Conservation (phyloP, 2,888 invertebrate species). For the Priocnemis perturbator region DNA sequence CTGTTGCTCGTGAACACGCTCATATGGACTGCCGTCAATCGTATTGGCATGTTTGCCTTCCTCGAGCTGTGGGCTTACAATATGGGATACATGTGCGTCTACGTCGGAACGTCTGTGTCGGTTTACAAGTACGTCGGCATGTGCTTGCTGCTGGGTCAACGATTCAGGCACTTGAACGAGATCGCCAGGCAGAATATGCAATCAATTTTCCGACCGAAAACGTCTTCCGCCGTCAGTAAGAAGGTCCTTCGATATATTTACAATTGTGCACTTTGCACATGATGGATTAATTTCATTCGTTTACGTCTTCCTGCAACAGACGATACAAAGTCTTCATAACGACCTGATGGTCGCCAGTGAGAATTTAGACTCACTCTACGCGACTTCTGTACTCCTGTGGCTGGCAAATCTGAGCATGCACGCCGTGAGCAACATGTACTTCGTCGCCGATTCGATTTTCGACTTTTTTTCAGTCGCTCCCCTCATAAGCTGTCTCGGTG, state of each 20-base stretch:
- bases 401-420: constrained; percentile 64
- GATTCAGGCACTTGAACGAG: constrained; percentile 64
- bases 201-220: constrained; percentile 9
- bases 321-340: constrained; percentile 62
- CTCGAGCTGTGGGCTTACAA: constrained; percentile 57
- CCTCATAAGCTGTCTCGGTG: constrained; percentile 44
- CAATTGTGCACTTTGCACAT: not conserved
- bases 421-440: constrained; percentile 61
- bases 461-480: constrained; percentile 14
- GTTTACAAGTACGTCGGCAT: constrained; percentile 64
- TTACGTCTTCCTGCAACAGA: constrained; percentile 38
- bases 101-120: constrained; percentile 57
- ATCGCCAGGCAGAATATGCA: constrained; percentile 54
- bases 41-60: constrained; percentile 64
- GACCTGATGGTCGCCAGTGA: constrained; percentile 62
- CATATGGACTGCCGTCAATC: constrained; percentile 58
- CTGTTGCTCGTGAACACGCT: constrained; percentile 35
- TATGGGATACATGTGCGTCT: constrained; percentile 60
- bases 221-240: constrained; percentile 20
- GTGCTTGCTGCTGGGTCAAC: constrained; percentile 60
- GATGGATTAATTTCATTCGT: too few species aligned
- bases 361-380: constrained; percentile 56
- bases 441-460: constrained; percentile 51
- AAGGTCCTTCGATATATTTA: constrained; percentile 26
- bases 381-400: constrained; percentile 65